phyloP scores from a whole-genome alignment of 2,888 invertebrate species.

The Hyposoter didymator region DNA sequence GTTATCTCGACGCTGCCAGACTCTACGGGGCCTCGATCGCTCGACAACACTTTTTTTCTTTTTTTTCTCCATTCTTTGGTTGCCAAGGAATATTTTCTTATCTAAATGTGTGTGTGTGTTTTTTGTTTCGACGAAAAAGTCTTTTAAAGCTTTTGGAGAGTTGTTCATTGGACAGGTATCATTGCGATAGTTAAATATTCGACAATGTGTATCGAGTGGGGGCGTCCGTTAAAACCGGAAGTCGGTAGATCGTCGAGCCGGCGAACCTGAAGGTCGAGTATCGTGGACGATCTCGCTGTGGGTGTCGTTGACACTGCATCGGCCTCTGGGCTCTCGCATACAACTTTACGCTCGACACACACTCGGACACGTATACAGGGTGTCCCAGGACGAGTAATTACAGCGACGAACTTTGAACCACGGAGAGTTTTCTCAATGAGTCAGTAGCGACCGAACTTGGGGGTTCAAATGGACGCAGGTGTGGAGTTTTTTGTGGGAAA shows the following conservation, averaged over 20 bases:
- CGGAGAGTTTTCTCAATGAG: not conserved
- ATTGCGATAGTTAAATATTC: not conserved
- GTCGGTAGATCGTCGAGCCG: constrained; percentile 56
- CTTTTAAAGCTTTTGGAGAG: not conserved
- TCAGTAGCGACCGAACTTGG: not conserved
- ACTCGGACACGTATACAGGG: constrained; percentile 37
- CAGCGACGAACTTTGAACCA: not conserved
- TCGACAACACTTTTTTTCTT: not conserved
- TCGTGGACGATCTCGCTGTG: constrained; percentile 65
- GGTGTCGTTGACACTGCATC: constrained; percentile 72
- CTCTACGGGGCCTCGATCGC: constrained; percentile 47
- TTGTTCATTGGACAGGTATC: not conserved
- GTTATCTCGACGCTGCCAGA: constrained; percentile 45
- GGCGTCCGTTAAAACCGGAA: constrained; percentile 59
- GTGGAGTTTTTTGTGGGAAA: not conserved
- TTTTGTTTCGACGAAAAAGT: not conserved
- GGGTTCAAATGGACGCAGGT: not conserved
- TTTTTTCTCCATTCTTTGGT: constrained; percentile 15
- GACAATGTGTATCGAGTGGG: not conserved
- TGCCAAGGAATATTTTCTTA: constrained; percentile 17
- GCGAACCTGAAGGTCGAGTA: constrained; percentile 67
- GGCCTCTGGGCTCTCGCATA: constrained; percentile 44
- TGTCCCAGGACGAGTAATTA: not conserved
- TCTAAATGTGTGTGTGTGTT: not conserved
- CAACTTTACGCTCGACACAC: constrained; percentile 8